Conservation (phyloP, 2,888 invertebrate species). For the Argynnis bischoffii region DNA sequence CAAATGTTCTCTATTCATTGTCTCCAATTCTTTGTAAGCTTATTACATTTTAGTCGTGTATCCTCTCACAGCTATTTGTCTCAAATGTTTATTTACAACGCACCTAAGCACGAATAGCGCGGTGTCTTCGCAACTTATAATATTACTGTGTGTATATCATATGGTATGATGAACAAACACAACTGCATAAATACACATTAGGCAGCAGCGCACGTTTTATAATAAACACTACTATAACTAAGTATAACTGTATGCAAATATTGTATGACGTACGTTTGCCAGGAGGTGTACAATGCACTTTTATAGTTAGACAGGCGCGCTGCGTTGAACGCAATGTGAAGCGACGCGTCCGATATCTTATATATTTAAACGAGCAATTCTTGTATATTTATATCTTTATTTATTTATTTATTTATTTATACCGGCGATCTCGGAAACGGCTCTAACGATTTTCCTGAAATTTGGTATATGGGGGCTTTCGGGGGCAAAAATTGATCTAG, state of each 20-base stretch:
- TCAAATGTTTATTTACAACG: constrained; percentile 38
- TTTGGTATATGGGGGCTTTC: too few species aligned
- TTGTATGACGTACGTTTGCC: constrained; percentile 56
- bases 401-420: too few species aligned
- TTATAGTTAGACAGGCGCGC: constrained; percentile 71
- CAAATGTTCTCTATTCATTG: constrained; percentile 45
- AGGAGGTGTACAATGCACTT: constrained; percentile 75
- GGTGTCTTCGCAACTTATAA: constrained; percentile 13
- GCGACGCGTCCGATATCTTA: constrained; percentile 38
- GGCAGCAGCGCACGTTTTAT: constrained; percentile 43
- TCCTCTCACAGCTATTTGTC: constrained; percentile 36
- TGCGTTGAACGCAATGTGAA: constrained; percentile 57
- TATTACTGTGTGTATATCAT: not conserved
- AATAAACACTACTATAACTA: constrained; percentile 42
- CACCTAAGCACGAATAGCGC: constrained; percentile 25
- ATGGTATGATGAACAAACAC: constrained; percentile 36
- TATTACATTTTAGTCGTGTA: constrained; percentile 42
- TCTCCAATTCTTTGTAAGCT: constrained; percentile 45
- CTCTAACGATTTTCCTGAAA: too few species aligned
- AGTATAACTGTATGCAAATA: constrained; percentile 45
- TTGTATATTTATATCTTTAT: too few species aligned
- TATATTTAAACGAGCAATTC: too few species aligned
- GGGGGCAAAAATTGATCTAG: too few species aligned
- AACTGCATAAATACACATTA: constrained; percentile 42
- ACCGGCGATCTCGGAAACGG: too few species aligned